Base-by-base conservation (phyloP, 2,113 vertebrate species). In the Cranoglanis bouderius region DNA sequence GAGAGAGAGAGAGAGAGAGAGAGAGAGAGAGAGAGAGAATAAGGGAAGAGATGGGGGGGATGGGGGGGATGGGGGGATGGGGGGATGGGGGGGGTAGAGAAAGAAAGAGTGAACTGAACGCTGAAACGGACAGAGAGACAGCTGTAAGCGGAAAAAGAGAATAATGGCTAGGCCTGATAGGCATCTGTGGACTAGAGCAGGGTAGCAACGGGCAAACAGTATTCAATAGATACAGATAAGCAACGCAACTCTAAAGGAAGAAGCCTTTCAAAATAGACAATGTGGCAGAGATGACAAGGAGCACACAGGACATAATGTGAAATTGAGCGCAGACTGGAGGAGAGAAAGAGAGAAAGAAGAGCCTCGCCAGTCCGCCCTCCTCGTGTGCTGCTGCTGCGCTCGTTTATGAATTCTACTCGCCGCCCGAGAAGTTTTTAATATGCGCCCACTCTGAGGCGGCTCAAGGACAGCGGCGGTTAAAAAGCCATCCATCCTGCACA, bases 341-440 rank as follows among this genome's bases (percentile, higher is more conserved):
- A 43, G 38, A 72, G 57, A 49, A 5, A 38, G 51, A 14, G 53
- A n/a, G 80, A 67, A 55, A 61, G 49, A 57, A 10, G 19, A 77
- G 16, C 32, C 51, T 59, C 65, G 18, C 40, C 43, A 5, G 65
- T 74, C 55, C 35, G 14, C 35, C 88, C 57, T 83, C 49, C 86
- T 82, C 24, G 21, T n/a, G 55, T 55, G 9, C 21, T 32, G 53
- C n/a, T 32, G 61, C 90, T 78, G 90, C 91, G 92, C 85, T 92
- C 59, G 63, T 89, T 95, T 92, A 95, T 94, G 95, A 96, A 96
- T 95, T 96, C 96, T 94, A 86, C 87, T 94, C 92, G 87, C 91
- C 86, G 88, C 89, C 59, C 63, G 90, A 88, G 89, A 92, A 91
- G 89, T 91, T 93, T 94, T 96, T 96, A 95, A 95, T 94, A 95